Evolutionary conservation across 2,888 invertebrate genomes (phyloP).

Genomic region (Drosophila conformis): DNA sequence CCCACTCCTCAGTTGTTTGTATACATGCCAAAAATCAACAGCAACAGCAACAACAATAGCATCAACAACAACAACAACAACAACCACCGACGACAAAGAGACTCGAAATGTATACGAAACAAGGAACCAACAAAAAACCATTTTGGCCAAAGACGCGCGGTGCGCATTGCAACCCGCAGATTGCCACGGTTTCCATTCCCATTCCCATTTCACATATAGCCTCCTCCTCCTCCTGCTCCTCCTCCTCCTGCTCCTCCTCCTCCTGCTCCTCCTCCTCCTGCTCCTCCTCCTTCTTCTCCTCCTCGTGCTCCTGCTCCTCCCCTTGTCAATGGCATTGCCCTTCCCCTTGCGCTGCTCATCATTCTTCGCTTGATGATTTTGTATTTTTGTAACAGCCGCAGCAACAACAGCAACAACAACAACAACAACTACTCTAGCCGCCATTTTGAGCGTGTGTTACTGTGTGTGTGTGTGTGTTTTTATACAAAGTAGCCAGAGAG

Average conservation of each 20-base stretch:
- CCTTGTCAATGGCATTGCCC: not conserved
- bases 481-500: slow-evolving; percentile 58
- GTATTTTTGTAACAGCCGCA: slow-evolving; percentile 61
- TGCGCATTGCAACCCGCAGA: slow-evolving; percentile 61
- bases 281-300: slow-evolving; percentile 8
- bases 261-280: not conserved
- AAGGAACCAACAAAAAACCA: slow-evolving; percentile 43
- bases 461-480: slow-evolving; percentile 25
- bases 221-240: not conserved
- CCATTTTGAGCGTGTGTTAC: slow-evolving; percentile 43
- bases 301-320: not conserved
- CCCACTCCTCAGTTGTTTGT: not conserved
- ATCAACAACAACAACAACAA: slow-evolving; percentile 2
- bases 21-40: slow-evolving; percentile 42
- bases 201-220: slow-evolving; percentile 2
- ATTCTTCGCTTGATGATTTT: slow-evolving; percentile 53
- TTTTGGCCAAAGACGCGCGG: slow-evolving; percentile 64
- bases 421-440: slow-evolving; percentile 32
- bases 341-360: slow-evolving; percentile 35
- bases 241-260: slow-evolving; percentile 4
- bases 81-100: slow-evolving; percentile 15
- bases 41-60: slow-evolving; percentile 7
- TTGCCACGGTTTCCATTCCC: slow-evolving; percentile 30
- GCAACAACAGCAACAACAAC: not conserved
- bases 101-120: slow-evolving; percentile 39